phyloP scores from a whole-genome alignment of 2,888 invertebrate genomes.

The Epinotia ramella region DNA sequence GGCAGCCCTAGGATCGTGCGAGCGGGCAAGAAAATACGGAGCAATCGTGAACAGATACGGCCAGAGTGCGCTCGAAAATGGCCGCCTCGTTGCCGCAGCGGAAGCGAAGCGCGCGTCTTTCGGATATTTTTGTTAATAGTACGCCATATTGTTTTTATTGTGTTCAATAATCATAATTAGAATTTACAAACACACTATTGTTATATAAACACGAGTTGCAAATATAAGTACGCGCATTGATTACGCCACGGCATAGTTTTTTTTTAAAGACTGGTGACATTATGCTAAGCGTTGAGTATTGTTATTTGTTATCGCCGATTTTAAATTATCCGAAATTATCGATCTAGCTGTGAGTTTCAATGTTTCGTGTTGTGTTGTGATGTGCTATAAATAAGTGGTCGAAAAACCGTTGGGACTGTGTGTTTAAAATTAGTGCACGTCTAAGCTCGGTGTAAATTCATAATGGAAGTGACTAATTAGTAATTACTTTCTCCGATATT shows the following conservation, averaged over 20 bases:
- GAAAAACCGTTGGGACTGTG: constrained; percentile 58
- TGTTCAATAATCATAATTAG: constrained; percentile 57
- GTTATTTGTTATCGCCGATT: constrained; percentile 28
- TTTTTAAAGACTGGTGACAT: constrained; percentile 31
- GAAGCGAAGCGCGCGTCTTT: constrained; percentile 57
- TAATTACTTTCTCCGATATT: constrained; percentile 49
- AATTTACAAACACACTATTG: constrained; percentile 51
- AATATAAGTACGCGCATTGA: constrained; percentile 29
- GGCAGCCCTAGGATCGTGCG: constrained; percentile 76
- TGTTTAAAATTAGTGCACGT: constrained; percentile 69
- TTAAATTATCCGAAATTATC: constrained; percentile 30
- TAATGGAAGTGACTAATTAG: constrained; percentile 54
- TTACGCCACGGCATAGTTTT: constrained; percentile 35
- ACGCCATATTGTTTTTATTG: constrained; percentile 79
- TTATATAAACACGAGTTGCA: constrained; percentile 29
- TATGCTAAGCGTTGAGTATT: constrained; percentile 28
- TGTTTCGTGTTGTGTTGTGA: constrained; percentile 30
- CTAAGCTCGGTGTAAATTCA: constrained; percentile 64
- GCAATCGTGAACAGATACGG: constrained; percentile 67
- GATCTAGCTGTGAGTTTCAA: constrained; percentile 25
- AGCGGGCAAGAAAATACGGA: constrained; percentile 75
- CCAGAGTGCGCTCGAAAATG: constrained; percentile 69
- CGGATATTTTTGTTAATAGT: constrained; percentile 72
- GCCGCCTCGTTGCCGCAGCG: constrained; percentile 64
- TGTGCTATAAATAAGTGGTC: constrained; percentile 63